phyloP scores from a whole-genome alignment of 2,888 invertebrate genomes.

The Rhamnusium bicolor region DNA sequence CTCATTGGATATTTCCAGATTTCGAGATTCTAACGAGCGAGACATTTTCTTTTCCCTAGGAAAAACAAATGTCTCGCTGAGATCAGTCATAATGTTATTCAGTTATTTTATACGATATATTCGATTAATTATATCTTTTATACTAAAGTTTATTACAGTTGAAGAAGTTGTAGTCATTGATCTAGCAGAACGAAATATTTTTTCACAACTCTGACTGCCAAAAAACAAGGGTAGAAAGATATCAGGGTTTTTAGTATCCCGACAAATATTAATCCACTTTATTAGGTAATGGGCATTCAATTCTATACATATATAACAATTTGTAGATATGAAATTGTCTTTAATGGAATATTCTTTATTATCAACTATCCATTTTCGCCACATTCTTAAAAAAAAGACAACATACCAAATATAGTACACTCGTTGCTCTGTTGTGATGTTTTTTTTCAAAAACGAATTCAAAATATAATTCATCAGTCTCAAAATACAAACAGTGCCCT shows the following conservation, averaged over 20 bases:
- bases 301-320: slow-evolving; percentile 34
- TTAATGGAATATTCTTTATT: neutral
- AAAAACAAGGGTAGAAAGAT: slow-evolving; percentile 18
- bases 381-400: slow-evolving; percentile 33
- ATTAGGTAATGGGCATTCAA: slow-evolving; percentile 32
- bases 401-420: slow-evolving; percentile 38
- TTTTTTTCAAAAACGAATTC: neutral
- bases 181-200: slow-evolving; percentile 32
- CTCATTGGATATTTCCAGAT: no score
- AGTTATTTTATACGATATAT: neutral
- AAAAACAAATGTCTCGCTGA: neutral
- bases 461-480: neutral
- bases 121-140: slow-evolving; percentile 51
- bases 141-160: slow-evolving; percentile 38
- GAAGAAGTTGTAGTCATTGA: slow-evolving; percentile 36
- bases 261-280: neutral
- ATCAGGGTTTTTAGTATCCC: neutral
- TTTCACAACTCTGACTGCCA: slow-evolving; percentile 38
- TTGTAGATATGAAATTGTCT: slow-evolving; percentile 31
- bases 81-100: slow-evolving; percentile 14
- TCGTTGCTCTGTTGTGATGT: neutral
- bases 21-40: no score
- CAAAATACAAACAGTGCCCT: neutral
- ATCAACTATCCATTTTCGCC: slow-evolving; percentile 30
- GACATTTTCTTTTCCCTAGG: slow-evolving; percentile 6